Evolutionary conservation across 2,888 invertebrate genomes (phyloP).

Genomic region (Allacma fusca): DNA sequence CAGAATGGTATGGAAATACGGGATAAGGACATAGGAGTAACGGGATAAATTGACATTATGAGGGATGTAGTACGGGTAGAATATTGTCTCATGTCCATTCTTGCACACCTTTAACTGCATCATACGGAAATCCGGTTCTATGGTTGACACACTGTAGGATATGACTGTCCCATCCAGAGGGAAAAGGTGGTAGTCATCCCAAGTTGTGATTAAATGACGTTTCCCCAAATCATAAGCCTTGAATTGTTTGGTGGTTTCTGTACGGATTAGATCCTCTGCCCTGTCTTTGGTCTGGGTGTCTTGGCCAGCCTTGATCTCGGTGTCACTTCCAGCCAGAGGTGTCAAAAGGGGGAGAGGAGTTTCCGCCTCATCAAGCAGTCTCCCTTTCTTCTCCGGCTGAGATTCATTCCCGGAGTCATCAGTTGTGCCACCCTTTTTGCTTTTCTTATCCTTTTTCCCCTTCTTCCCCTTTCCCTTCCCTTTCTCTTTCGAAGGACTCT

Average conservation of each 20-base stretch:
- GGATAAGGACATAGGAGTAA: constrained; percentile 46
- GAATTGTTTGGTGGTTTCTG: constrained; percentile 22
- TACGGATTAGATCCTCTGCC: background rate
- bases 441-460: background rate
- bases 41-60: constrained; percentile 43
- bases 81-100: constrained; percentile 52
- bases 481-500: background rate
- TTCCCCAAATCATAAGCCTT: constrained; percentile 57
- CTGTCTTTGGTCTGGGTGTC: background rate
- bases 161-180: constrained; percentile 56
- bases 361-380: constrained; percentile 23
- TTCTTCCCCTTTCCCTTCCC: background rate
- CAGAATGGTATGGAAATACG: constrained; percentile 56
- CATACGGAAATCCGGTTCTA: constrained; percentile 56
- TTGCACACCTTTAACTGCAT: constrained; percentile 54
- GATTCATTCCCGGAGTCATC: background rate
- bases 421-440: background rate
- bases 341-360: constrained; percentile 33
- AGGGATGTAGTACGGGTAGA: constrained; percentile 59
- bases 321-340: constrained; percentile 18
- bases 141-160: constrained; percentile 55
- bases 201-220: constrained; percentile 47
- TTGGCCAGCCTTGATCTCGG: background rate
- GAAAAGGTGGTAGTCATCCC: constrained; percentile 52
- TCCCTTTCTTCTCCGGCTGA: background rate